Evolutionary conservation across 53 echinoderm and acorn worm species (phyloP), one percentile per base, ranked within the genome.

Genomic region (Henricia sp.): DNA sequence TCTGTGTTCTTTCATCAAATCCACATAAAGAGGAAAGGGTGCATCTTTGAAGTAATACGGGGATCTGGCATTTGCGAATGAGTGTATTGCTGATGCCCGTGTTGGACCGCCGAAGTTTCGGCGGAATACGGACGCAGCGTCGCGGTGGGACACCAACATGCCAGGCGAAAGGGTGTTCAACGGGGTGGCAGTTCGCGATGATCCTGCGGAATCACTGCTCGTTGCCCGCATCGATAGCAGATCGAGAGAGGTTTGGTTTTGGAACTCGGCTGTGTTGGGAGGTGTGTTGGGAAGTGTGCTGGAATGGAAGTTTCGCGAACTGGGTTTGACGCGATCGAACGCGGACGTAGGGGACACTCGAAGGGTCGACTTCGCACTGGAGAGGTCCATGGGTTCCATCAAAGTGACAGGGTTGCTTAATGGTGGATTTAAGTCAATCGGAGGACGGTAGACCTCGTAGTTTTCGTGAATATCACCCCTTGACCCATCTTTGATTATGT

Each of bases 141-240:
- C 30, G 52, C 52, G n/a, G 51, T 14, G n/a, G 30, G 9, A 52
- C 21, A 19, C 2, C 27, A 46, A 14, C 24, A 0, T 9, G 28
- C 6, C 2, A 28, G 52, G 12, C 1, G 32, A 17, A 1, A 20
- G 3, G 14, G 20, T 16, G 0, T 16, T 8, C 17, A 46, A 5
- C 6, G 43, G 62, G 34, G 57, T 63, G 3, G 46, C 6, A 16
- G 56, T 58, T 91, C 74, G 0, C 87, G 78, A 25, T 87, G 80
- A 80, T 27, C 64, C 20, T 4, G 50, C 30, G 8, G 63, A 80
- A 59, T 3, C 6, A 46, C 70, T 70, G 33, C 35, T 35, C 10
- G 30, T 43, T 42, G 57, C 29, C 14, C 64, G 73, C 34, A 57
- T 58, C 24, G 88, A 38, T 37, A 88, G 83, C 12, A 91, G 56